These are phyloP conservation scores for Sepioteuthis lessoniana DNA, from an alignment of 2,888 invertebrate genomes.

Conservation along the genomic window DNA sequence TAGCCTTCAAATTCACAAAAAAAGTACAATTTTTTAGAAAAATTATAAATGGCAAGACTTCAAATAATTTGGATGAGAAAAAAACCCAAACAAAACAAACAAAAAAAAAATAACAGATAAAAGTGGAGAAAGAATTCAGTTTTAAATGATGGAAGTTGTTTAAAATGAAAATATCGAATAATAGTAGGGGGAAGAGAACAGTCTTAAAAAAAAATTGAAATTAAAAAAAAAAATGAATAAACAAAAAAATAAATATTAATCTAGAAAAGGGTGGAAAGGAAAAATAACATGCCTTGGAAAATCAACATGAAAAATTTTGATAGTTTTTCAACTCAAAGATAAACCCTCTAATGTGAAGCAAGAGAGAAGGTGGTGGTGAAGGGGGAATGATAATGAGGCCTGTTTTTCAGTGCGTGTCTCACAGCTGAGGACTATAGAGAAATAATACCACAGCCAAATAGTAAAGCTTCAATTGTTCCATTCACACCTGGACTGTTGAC, in stretches of 20 bases:
- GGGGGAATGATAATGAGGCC: not conserved
- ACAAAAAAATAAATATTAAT: not conserved
- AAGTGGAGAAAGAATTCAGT: not conserved
- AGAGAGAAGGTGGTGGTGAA: too few relatives aligned
- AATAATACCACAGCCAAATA: not conserved
- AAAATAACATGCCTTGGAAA: not conserved
- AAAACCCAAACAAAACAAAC: not conserved
- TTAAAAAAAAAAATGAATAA: not conserved
- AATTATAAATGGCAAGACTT: not conserved
- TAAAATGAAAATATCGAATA: not conserved
- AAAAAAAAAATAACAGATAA: too few relatives aligned
- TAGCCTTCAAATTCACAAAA: not conserved
- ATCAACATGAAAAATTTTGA: not conserved
- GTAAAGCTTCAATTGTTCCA: not conserved
- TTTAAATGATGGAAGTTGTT: not conserved
- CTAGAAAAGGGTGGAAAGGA: not conserved
- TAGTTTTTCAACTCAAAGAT: not conserved
- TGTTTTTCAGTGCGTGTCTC: constrained; percentile 33
- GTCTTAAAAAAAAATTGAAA: not conserved
- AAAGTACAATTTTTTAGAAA: not conserved
- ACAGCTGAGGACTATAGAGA: not conserved
- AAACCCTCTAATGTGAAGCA: not conserved
- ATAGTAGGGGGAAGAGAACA: not conserved
- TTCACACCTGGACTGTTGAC: constrained; percentile 33
- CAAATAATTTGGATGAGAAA: not conserved